phyloP scores from a whole-genome alignment of 2,888 invertebrate genomes.

The Pinctada fucata region DNA sequence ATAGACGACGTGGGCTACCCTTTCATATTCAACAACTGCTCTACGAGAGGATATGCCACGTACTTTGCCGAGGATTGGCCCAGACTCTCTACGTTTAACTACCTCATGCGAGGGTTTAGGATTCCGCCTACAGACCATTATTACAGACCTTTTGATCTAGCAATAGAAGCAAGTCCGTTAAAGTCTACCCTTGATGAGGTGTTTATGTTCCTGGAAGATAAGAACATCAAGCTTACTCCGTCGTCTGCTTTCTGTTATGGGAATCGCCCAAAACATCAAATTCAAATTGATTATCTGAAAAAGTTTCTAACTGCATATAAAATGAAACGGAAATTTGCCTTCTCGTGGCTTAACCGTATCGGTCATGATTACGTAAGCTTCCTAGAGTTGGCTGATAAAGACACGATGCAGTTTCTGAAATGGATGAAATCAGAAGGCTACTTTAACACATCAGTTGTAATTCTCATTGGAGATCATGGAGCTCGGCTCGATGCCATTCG shows the following conservation, averaged over 20 bases:
- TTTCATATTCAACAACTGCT: constrained; percentile 54
- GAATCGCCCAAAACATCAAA: constrained; percentile 80
- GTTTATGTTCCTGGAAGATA: constrained; percentile 47
- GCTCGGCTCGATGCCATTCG: constrained; percentile 86
- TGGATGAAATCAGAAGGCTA: constrained; percentile 80
- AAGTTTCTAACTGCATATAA: constrained; percentile 82
- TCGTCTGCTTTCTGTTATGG: constrained; percentile 81
- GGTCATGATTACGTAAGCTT: constrained; percentile 91
- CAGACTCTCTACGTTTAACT: constrained; percentile 48
- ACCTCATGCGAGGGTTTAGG: constrained; percentile 46
- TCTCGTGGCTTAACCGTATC: constrained; percentile 91
- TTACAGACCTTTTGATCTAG: constrained; percentile 55
- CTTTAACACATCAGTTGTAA: constrained; percentile 87
- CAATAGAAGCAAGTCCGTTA: constrained; percentile 46
- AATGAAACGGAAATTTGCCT: constrained; percentile 86
- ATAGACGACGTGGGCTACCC: constrained; percentile 34
- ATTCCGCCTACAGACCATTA: constrained; percentile 55
- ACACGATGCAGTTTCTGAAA: constrained; percentile 80
- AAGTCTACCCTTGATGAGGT: constrained; percentile 44
- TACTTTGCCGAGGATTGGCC: constrained; percentile 56
- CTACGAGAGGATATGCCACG: constrained; percentile 46
- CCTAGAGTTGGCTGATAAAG: constrained; percentile 86
- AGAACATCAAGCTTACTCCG: constrained; percentile 47
- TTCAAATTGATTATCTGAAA: constrained; percentile 76
- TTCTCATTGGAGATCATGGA: constrained; percentile 96